A percentile compares a stretch with the other conserved stretches of the same genome.
Evolutionary conservation across 2,797 vertebrate species (phyloP).

Genomic region (Leuciscus waleckii): DNA sequence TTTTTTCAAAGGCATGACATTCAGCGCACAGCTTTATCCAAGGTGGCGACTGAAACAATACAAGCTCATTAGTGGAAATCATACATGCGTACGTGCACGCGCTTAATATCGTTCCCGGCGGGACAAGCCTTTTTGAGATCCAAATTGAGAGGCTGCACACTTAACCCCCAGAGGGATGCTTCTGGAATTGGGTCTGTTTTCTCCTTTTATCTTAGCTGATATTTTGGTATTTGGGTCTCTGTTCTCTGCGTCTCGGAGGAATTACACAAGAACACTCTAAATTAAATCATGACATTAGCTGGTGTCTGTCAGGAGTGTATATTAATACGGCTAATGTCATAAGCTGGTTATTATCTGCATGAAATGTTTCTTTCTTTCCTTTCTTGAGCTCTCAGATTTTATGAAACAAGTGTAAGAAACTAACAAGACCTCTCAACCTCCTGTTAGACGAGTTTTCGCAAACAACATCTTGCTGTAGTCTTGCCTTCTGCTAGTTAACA

Average conservation of each 20-base stretch:
- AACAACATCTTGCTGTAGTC: slow-evolving; percentile 18
- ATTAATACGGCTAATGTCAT: slow-evolving; percentile 36
- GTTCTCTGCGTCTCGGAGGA: slow-evolving; percentile 63
- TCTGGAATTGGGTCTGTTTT: slow-evolving; percentile 62
- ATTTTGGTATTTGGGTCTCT: slow-evolving; percentile 74
- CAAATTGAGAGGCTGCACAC: slow-evolving; percentile 60
- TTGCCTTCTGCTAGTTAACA: slow-evolving; percentile 24
- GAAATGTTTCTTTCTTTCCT: slow-evolving; percentile 24
- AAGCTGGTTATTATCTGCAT: slow-evolving; percentile 24
- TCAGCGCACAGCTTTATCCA: slow-evolving; percentile 45
- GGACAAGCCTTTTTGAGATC: slow-evolving; percentile 68
- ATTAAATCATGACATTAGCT: slow-evolving; percentile 57
- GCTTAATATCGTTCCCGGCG: slow-evolving; percentile 65
- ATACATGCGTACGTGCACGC: slow-evolving; percentile 57
- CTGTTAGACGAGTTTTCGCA: background rate
- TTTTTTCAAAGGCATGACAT: slow-evolving; percentile 28
- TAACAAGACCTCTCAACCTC: background rate
- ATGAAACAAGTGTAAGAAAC: slow-evolving; percentile 13
- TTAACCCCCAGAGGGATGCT: slow-evolving; percentile 62
- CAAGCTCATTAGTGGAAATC: slow-evolving; percentile 67
- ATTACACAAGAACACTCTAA: slow-evolving; percentile 39
- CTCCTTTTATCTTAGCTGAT: slow-evolving; percentile 64
- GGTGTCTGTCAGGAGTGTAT: slow-evolving; percentile 40
- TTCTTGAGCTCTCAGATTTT: slow-evolving; percentile 10
- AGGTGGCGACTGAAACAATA: slow-evolving; percentile 57